These are phyloP conservation scores for Thymelicus lineola DNA, from an alignment of 2,888 invertebrate genomes.

Conservation along the genomic window DNA sequence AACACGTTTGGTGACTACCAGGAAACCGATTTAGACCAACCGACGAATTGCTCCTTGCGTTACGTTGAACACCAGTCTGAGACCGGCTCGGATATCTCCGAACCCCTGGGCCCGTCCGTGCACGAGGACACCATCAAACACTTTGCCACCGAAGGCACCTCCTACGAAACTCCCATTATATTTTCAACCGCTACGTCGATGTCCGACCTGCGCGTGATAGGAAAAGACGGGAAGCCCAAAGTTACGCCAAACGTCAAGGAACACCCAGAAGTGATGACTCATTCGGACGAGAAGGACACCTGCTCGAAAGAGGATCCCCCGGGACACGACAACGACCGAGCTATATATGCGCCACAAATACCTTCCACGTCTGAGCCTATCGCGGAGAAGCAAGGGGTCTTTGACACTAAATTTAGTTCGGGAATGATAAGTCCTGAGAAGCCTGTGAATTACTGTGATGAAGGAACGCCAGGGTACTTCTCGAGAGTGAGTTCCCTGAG, in stretches of 20 bases:
- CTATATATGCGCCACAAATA: conserved; percentile 64
- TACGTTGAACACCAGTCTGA: conserved; percentile 95
- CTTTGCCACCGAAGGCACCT: conserved; percentile 97
- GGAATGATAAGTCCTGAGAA: conserved; percentile 92
- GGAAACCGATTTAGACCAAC: conserved; percentile 96
- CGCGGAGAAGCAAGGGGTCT: conserved; percentile 64
- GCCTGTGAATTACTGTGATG: conserved; percentile 93
- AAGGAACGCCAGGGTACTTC: conserved; percentile 93
- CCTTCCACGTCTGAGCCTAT: conserved; percentile 53
- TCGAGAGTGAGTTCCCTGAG: conserved; percentile 88
- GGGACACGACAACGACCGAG: conserved; percentile 75
- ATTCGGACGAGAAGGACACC: conserved; percentile 80
- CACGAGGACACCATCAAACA: conserved; percentile 95
- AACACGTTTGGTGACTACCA: conserved; percentile 89
- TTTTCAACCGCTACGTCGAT: conserved; percentile 96
- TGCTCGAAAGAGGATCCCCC: conserved; percentile 80
- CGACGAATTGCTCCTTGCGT: conserved; percentile 95
- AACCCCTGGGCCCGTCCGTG: conserved; percentile 77
- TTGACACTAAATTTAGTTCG: conserved; percentile 86
- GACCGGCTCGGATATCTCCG: conserved; percentile 79
- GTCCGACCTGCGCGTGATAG: conserved; percentile 90
- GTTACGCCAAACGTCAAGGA: conserved; percentile 64
- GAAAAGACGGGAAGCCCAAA: conserved; percentile 72
- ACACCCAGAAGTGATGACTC: conserved; percentile 77
- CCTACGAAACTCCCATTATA: conserved; percentile 91